Evolutionary conservation across 2,888 invertebrate genomes (phyloP).

Genomic region (Drosophila ezoana): DNA sequence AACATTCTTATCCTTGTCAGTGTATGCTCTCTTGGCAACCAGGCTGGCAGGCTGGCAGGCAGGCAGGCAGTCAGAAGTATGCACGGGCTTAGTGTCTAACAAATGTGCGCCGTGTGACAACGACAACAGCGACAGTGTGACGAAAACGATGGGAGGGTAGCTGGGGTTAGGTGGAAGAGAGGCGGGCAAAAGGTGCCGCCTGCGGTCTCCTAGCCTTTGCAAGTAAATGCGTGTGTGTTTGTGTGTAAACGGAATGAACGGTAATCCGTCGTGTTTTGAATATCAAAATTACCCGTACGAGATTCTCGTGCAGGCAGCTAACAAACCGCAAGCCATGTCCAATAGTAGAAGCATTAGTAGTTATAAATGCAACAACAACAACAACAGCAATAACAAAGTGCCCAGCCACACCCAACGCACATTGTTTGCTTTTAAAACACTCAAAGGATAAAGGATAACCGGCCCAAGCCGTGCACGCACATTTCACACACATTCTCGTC

Average conservation of each 20-base stretch:
- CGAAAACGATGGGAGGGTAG: not conserved
- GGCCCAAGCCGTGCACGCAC: conserved; percentile 71
- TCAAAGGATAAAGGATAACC: conserved; percentile 74
- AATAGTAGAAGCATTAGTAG: conserved; percentile 67
- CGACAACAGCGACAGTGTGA: conserved; percentile 40
- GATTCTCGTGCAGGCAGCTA: conserved; percentile 74
- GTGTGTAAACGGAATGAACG: conserved; percentile 80
- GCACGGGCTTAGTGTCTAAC: conserved; percentile 76
- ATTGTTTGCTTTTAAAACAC: conserved; percentile 69
- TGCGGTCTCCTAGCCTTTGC: conserved; percentile 44
- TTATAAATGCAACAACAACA: conserved; percentile 61
- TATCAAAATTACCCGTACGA: conserved; percentile 75
- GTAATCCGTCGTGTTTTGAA: conserved; percentile 83
- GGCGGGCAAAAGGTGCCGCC: conserved; percentile 64
- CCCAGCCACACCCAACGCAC: conserved; percentile 35
- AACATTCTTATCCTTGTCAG: conserved; percentile 78
- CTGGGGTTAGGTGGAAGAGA: not conserved
- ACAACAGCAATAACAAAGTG: conserved; percentile 28
- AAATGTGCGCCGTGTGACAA: conserved; percentile 78
- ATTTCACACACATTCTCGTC: conserved; percentile 70
- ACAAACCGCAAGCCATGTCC: conserved; percentile 80
- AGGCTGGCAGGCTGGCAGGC: conserved; percentile 28
- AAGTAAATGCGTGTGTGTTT: conserved; percentile 36
- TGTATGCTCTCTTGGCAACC: conserved; percentile 24
- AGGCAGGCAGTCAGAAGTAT: conserved; percentile 54